phyloP scores from a whole-genome alignment of 2,797 vertebrate species.

The Eulemur rubriventer region DNA sequence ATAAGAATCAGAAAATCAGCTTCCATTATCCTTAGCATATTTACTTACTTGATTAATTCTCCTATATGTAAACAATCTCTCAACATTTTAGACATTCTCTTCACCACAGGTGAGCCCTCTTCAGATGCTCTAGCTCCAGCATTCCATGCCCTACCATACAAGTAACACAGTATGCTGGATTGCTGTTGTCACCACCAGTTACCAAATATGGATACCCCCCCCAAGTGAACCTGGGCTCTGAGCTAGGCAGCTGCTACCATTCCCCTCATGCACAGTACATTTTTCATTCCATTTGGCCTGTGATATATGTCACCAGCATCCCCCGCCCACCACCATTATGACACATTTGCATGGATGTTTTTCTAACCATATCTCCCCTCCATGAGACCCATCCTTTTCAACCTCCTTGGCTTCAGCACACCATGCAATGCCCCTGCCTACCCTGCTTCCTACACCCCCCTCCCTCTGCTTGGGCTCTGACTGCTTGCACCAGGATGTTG shows the following conservation, averaged over 20 bases:
- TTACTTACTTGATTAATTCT: background rate
- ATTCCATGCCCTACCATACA: background rate
- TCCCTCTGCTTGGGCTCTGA: background rate
- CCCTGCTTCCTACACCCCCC: fast-evolving
- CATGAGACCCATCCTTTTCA: fast-evolving
- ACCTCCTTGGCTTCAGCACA: background rate
- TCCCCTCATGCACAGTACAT: fast-evolving
- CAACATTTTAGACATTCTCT: background rate
- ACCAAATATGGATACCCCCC: background rate
- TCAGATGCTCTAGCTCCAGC: background rate
- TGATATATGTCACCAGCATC: background rate
- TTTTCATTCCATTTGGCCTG: background rate
- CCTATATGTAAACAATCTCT: background rate
- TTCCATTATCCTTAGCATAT: background rate
- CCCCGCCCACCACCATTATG: too few relatives aligned
- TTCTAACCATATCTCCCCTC: fast-evolving
- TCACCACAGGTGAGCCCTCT: background rate
- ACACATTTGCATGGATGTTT: fast-evolving
- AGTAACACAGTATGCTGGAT: background rate
- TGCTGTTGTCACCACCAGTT: too few relatives aligned
- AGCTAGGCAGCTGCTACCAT: background rate
- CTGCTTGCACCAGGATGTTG: fast-evolving
- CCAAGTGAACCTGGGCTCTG: too few relatives aligned
- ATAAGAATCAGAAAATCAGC: background rate
- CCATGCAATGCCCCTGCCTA: fast-evolving